Evolutionary conservation across 2,113 vertebrate genomes (phyloP), one percentile per base, ranked within the genome.

Genomic region (Nesoenas mayeri): DNA sequence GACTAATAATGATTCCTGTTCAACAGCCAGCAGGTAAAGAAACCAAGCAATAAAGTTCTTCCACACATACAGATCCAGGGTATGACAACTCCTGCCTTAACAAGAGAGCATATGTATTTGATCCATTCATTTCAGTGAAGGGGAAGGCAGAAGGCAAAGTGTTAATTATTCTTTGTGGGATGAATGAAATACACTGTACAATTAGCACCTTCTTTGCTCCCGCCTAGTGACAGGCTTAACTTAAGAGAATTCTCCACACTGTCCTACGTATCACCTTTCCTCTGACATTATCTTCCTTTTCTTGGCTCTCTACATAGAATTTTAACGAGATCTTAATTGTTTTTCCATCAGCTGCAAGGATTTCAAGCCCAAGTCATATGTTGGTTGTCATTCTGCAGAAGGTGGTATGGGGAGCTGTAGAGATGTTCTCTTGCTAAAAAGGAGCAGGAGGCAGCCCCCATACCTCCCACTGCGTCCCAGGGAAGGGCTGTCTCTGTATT

Each of bases 241-340:
- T 94, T 93, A 38, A 93, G 88, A 67, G 56, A 96, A 78, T 95
- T 85, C 82, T 96, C 82, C 19, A 1, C 92, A 50, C 72, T 96
- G 83, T 93, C 95, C 95, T 95, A 86, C 13, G 1, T 92, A 96
- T 95, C 95, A 91, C 95, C 93, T 95, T 94, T 96, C 95, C 61
- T 93, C 69, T 93, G 88, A 95, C 88, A 95, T 92, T 95, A 95
- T 88, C 92, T 94, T 94, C 93, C 83, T 93, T 94, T 91, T 91
- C 92, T 93, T 96, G 95, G 90, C 92, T 94, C 69, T 90, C 77
- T 79, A 61, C 4, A 12, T 12, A 90, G 95, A 94, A 96, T 96
- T 94, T 96, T 94, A 95, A 97, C 91, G 90, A 95, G 79, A 86
- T 81, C 85, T 93, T 96, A 94, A 95, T 95, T 96, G 92, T 96